Conservation (phyloP, 2,113 vertebrate species). For the Oryzias melastigma region DNA sequence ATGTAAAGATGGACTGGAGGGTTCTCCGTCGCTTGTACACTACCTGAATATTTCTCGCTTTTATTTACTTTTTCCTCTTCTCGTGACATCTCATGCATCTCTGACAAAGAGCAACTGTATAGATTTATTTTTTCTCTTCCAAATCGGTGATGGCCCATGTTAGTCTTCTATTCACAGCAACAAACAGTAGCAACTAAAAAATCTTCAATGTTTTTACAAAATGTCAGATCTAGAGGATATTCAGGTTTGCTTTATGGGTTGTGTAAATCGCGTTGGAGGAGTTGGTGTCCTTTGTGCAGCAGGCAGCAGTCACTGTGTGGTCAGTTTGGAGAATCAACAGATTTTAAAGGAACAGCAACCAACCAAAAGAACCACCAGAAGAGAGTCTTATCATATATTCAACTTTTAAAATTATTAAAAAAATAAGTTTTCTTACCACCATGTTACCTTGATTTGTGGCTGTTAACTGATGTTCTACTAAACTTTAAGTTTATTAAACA, state of each 20-base stretch:
- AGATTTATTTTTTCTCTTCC: neutral
- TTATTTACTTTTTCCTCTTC: constrained; percentile 20
- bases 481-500: no score
- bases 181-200: neutral
- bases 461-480: no score
- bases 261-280: no score
- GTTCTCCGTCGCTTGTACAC: constrained; percentile 16
- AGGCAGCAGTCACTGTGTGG: no score
- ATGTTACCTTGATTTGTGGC: no score
- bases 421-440: no score
- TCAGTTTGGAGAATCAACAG: constrained; percentile 3
- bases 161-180: constrained; percentile 26
- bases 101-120: constrained; percentile 13
- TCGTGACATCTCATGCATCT: constrained; percentile 21
- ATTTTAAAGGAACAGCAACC: constrained; percentile 12
- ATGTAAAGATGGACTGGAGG: constrained; percentile 67
- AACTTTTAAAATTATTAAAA: no score
- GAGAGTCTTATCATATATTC: no score
- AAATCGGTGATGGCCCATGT: neutral
- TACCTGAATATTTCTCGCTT: constrained; percentile 47
- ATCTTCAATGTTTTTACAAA: constrained; percentile 20
- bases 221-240: neutral
- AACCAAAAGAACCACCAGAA: neutral
- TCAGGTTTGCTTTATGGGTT: no score
- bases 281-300: no score